Percentiles rank a stretch among this genome's conserved stretches.
phyloP scores from a whole-genome alignment of 2,888 invertebrate genomes.

The Tridacna crocea region DNA sequence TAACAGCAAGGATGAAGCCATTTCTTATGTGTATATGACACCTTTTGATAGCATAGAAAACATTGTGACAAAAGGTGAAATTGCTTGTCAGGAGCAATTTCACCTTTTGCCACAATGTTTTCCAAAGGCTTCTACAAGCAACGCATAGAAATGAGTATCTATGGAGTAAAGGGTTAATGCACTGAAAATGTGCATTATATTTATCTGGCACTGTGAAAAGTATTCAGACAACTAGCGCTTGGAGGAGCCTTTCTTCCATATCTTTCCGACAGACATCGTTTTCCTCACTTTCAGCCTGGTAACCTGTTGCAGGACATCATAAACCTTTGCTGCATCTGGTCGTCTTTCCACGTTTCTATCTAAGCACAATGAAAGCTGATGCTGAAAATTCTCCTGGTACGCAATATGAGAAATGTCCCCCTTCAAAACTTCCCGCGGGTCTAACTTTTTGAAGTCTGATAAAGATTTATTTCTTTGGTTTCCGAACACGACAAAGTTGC shows the following conservation, averaged over 20 bases:
- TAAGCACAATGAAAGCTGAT: conserved; percentile 8
- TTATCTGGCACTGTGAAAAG: no score
- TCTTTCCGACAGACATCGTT: not conserved
- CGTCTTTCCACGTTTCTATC: conserved; percentile 2
- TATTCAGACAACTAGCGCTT: no score
- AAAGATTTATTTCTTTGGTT: conserved; percentile 2
- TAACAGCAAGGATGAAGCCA: no score
- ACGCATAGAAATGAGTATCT: no score
- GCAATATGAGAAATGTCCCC: conserved; percentile 9
- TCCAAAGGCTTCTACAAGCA: no score
- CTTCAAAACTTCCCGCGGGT: not conserved
- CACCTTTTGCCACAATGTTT: no score
- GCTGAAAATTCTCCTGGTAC: conserved; percentile 1
- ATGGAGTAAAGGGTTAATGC: no score
- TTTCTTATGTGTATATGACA: no score
- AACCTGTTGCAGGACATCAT: not conserved
- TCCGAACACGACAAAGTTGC: conserved; percentile 18
- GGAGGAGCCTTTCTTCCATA: conserved; percentile 1
- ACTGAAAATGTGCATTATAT: no score
- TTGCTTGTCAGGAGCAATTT: no score
- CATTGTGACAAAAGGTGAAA: no score
- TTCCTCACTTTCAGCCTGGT: not conserved
- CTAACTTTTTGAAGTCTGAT: not conserved
- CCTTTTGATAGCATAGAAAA: no score
- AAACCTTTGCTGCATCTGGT: conserved; percentile 18